phyloP scores from a whole-genome alignment of 2,888 invertebrate genomes.

The Agrilus biguttatus region DNA sequence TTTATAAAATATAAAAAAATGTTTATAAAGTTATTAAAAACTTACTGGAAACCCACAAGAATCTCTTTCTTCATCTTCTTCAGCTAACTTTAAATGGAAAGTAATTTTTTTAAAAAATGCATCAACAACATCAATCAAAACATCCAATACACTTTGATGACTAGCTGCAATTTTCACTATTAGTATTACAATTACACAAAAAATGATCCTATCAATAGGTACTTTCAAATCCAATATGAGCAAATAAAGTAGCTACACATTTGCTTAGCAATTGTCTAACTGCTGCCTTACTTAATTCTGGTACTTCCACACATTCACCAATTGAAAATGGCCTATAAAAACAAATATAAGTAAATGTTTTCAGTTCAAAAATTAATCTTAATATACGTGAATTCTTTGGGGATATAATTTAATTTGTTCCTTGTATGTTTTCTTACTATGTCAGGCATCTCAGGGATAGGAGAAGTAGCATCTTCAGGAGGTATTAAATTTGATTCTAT shows the following conservation, averaged over 20 bases:
- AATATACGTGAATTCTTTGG: conserved; percentile 18
- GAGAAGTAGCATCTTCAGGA: conserved; percentile 20
- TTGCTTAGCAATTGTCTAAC: conserved; percentile 31
- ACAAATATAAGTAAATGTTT: not conserved
- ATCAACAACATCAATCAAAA: conserved; percentile 34
- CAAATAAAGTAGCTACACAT: conserved; percentile 34
- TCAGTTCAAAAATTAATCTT: not conserved
- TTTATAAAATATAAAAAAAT: not conserved
- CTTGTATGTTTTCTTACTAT: conserved; percentile 16
- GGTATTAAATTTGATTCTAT: conserved; percentile 22
- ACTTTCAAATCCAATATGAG: conserved; percentile 40
- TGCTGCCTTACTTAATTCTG: conserved; percentile 23
- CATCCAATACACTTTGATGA: conserved; percentile 33
- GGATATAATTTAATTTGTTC: conserved; percentile 23
- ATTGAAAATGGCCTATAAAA: conserved; percentile 15
- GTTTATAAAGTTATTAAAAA: conserved; percentile 3
- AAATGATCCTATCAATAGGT: conserved; percentile 8
- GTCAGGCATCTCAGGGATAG: conserved; percentile 20
- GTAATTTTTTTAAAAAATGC: conserved; percentile 35
- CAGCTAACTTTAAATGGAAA: conserved; percentile 34
- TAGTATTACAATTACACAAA: not conserved
- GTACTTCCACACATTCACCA: conserved; percentile 19
- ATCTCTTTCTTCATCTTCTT: conserved; percentile 34
- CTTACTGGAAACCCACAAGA: conserved; percentile 36
- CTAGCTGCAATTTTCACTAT: conserved; percentile 20